These are phyloP conservation scores for Acropora tenuis DNA, from an alignment of 64 coral and sea anemone species.

Conservation along the genomic window DNA sequence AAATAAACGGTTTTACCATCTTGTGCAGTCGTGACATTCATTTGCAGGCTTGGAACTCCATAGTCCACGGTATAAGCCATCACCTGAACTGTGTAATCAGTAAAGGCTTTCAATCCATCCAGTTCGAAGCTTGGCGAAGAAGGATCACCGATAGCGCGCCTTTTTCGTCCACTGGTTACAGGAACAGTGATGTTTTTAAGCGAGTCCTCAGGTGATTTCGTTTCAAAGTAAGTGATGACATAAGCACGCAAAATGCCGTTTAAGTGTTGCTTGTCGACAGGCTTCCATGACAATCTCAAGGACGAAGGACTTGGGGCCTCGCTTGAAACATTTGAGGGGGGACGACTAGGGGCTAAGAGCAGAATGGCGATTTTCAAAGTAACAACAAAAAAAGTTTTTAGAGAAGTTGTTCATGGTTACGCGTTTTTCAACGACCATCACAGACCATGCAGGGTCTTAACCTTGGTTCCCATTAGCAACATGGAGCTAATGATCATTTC, in stretches of 20 bases:
- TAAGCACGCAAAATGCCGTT: constrained; percentile 69
- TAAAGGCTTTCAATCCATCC: constrained; percentile 41
- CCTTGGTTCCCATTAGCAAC: no score
- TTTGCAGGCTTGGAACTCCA: constrained; percentile 62
- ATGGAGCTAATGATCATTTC: no score
- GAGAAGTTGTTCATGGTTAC: no score
- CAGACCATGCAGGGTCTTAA: no score
- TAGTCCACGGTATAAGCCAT: constrained; percentile 64
- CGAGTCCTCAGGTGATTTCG: constrained; percentile 33
- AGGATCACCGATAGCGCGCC: constrained; percentile 45
- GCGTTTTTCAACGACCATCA: no score
- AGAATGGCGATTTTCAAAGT: neutral
- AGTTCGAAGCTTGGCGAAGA: constrained; percentile 43
- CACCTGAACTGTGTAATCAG: constrained; percentile 75
- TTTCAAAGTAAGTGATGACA: constrained; percentile 33
- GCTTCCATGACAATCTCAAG: constrained; percentile 56
- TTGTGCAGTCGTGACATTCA: constrained; percentile 63
- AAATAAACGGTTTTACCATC: constrained; percentile 35
- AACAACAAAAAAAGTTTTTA: neutral
- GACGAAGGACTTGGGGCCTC: constrained; percentile 33
- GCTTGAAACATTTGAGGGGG: constrained; percentile 56
- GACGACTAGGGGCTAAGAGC: constrained; percentile 67
- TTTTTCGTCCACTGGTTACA: constrained; percentile 30
- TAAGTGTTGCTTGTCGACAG: constrained; percentile 58
- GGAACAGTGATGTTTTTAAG: constrained; percentile 50